Evolutionary conservation across 1,140 invertebrate genomes (phyloP).

Genomic region (Amphibalanus amphitrite): DNA sequence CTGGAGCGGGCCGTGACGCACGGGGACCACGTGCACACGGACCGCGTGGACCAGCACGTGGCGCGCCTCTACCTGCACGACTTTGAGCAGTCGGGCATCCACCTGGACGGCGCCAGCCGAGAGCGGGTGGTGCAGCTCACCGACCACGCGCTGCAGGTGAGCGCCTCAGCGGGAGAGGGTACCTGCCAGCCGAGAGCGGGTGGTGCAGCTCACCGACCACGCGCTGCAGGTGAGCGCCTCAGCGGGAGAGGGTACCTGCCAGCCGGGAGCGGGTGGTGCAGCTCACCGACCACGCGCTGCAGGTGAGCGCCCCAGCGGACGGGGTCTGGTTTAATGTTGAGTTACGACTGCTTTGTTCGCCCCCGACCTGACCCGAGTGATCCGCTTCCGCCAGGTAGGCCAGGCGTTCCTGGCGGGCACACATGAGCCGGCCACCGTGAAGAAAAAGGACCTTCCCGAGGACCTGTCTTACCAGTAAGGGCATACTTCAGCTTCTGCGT

Average conservation of each 20-base stretch:
- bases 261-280: too few relatives aligned
- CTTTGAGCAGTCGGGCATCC: slow-evolving; percentile 92
- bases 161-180: too few relatives aligned
- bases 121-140: slow-evolving; percentile 21
- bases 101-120: slow-evolving; percentile 59
- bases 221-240: neutral
- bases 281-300: too few relatives aligned
- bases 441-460: slow-evolving; percentile 11
- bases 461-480: slow-evolving; percentile 1
- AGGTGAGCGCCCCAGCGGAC: too few relatives aligned
- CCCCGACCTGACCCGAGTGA: too few relatives aligned
- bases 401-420: neutral
- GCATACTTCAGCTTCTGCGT: too few relatives aligned
- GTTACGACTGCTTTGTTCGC: too few relatives aligned
- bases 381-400: too few relatives aligned
- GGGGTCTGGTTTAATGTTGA: too few relatives aligned
- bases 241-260: too few relatives aligned
- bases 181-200: slow-evolving; percentile 15
- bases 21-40: slow-evolving; percentile 46
- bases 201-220: neutral
- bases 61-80: slow-evolving; percentile 80
- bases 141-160: neutral
- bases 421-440: slow-evolving; percentile 2
- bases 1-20: slow-evolving; percentile 46
- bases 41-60: slow-evolving; percentile 62